Conservation (phyloP, 1,140 invertebrate species). For the Drosophila sechellia region DNA sequence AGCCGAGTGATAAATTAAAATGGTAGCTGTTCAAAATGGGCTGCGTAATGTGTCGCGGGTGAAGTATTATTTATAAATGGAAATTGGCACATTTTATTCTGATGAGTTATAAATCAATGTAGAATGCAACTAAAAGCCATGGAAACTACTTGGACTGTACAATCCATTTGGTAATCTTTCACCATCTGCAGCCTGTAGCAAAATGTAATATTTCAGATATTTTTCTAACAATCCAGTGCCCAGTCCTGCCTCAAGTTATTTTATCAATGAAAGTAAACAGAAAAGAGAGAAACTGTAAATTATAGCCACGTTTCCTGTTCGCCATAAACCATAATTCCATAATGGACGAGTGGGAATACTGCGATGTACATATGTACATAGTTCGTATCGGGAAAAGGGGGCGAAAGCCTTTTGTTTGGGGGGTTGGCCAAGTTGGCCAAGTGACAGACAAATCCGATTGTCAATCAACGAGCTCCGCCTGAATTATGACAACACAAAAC, state of each 20-base stretch:
- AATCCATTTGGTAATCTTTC: too few species aligned
- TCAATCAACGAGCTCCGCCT: constrained; percentile 62
- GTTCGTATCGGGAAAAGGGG: constrained; percentile 10
- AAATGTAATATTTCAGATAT: not conserved
- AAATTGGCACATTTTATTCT: not conserved
- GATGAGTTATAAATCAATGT: too few species aligned
- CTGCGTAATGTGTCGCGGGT: not conserved
- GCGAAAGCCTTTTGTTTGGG: constrained; percentile 31
- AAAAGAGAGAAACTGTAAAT: constrained; percentile 37
- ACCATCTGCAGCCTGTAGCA: too few species aligned
- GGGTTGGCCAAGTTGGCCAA: constrained; percentile 25
- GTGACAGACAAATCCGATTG: constrained; percentile 73
- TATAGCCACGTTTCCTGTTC: constrained; percentile 46
- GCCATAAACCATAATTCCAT: constrained; percentile 51
- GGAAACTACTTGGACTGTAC: too few species aligned
- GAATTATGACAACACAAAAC: constrained; percentile 30
- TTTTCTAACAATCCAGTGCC: constrained; percentile 20
- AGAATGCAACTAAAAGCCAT: not conserved
- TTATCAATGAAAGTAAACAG: constrained; percentile 49
- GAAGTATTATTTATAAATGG: not conserved
- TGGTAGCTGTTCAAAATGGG: constrained; percentile 3
- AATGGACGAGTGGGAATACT: constrained; percentile 38
- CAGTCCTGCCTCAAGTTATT: constrained; percentile 48
- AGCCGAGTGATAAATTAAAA: constrained; percentile 44
- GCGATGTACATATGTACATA: constrained; percentile 8